phyloP scores from a whole-genome alignment of 2,888 invertebrate genomes.

The Zhuqinia jingwanae region DNA sequence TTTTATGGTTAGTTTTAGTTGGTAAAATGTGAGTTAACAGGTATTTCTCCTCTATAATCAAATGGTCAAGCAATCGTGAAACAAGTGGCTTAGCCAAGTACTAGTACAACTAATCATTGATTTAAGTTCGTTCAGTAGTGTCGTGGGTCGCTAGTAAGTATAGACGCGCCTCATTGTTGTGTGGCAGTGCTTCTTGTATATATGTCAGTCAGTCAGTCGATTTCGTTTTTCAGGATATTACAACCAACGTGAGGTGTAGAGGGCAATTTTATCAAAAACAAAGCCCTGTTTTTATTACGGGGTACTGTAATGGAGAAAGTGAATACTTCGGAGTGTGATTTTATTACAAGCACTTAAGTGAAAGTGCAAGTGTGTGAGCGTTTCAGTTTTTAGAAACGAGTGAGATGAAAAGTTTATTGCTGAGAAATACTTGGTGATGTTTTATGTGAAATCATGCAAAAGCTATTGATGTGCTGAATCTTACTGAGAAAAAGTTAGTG shows the following conservation, averaged over 20 bases:
- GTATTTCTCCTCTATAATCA: not conserved
- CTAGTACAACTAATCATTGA: constrained; percentile 3
- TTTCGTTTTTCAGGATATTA: constrained; percentile 23
- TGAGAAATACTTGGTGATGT: not conserved
- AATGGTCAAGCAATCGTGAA: not conserved
- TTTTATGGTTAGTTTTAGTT: not conserved
- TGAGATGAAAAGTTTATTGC: not conserved
- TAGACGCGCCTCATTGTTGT: constrained; percentile 6
- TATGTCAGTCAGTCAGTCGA: not conserved
- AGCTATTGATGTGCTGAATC: not conserved
- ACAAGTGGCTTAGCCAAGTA: constrained; percentile 1
- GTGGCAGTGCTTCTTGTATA: not conserved
- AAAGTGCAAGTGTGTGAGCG: constrained; percentile 37
- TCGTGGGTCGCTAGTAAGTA: not conserved
- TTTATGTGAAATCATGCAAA: not conserved
- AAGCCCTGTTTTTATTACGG: not conserved
- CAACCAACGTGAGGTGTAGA: not conserved
- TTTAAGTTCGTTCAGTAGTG: constrained; percentile 14
- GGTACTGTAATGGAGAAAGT: constrained; percentile 45
- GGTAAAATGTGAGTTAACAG: not conserved
- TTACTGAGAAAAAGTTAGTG: not conserved
- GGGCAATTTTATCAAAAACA: not conserved
- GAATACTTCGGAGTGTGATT: constrained; percentile 6
- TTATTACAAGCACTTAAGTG: not conserved
- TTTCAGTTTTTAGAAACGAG: not conserved